Percentiles rank a stretch among this genome's conserved stretches.
Evolutionary conservation across 30 jellyfish, hydroid and myxozoan genomes (phyloP).

Genomic region (Nemopilema nomurai): DNA sequence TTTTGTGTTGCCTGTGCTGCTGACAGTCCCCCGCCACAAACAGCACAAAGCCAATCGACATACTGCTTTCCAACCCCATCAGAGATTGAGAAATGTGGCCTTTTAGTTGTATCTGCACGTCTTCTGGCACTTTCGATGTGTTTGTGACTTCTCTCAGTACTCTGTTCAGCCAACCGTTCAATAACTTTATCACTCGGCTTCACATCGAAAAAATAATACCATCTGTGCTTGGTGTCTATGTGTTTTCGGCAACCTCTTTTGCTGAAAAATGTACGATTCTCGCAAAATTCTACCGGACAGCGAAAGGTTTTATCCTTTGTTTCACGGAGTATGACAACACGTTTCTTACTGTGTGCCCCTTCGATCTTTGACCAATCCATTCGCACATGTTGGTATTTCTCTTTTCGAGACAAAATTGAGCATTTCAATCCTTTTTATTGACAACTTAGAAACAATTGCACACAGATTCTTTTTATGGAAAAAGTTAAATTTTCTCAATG

Average conservation of each 20-base stretch:
- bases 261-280: not conserved
- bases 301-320: constrained; percentile 6
- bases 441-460: not conserved
- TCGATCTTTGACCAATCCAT: not conserved
- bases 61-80: constrained; percentile 3
- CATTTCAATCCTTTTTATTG: not conserved
- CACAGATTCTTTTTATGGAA: not conserved
- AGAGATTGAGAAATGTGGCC: not conserved
- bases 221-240: constrained; percentile 3
- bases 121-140: not conserved
- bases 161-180: not conserved
- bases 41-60: constrained; percentile 8
- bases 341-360: not conserved
- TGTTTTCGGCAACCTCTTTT: constrained; percentile 28
- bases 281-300: constrained; percentile 1
- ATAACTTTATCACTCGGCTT: constrained; percentile 16
- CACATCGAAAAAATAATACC: constrained; percentile 17
- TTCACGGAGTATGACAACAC: constrained; percentile 5
- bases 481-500: not conserved
- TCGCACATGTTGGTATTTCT: not conserved
- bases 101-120: not conserved
- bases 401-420: not conserved
- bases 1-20: not conserved
- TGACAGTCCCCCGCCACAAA: constrained; percentile 4
- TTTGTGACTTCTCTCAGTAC: not conserved